Evolutionary conservation across 2,888 invertebrate species (phyloP).

Genomic region (Gryllus longicercus): DNA sequence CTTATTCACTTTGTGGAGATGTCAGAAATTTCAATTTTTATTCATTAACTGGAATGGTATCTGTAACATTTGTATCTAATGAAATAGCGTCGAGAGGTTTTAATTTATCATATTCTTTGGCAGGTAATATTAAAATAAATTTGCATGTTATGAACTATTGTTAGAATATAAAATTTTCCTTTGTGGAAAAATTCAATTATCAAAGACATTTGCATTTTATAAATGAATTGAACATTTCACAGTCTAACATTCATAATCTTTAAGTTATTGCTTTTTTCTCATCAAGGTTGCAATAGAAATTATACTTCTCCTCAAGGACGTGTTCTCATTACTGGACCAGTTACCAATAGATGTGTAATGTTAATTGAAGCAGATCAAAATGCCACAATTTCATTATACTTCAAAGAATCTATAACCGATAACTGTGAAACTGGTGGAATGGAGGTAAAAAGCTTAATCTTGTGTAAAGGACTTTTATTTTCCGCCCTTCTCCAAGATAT

Average conservation of each 20-base stretch:
- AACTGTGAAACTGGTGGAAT: conserved; percentile 48
- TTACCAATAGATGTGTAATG: conserved; percentile 58
- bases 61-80: conserved; percentile 51
- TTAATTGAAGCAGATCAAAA: conserved; percentile 63
- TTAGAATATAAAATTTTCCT: no score
- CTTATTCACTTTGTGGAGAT: conserved; percentile 25
- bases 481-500: no score
- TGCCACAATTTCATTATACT: conserved; percentile 69
- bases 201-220: no score
- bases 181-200: no score
- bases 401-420: conserved; percentile 50
- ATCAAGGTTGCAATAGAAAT: conserved; percentile 64
- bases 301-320: conserved; percentile 69
- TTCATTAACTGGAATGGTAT: conserved; percentile 47
- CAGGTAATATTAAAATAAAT: conserved; percentile 47
- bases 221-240: no score
- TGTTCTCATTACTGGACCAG: conserved; percentile 48
- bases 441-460: conserved; percentile 44
- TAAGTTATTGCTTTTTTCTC: conserved; percentile 29
- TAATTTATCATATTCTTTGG: conserved; percentile 58
- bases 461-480: no score
- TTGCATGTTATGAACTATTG: no score
- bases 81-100: conserved; percentile 57
- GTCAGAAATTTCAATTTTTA: conserved; percentile 43
- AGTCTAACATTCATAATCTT: no score